Evolutionary conservation across 2,888 invertebrate genomes (phyloP), one percentile per base, ranked within the genome.

Genomic region (Netelia virgata): DNA sequence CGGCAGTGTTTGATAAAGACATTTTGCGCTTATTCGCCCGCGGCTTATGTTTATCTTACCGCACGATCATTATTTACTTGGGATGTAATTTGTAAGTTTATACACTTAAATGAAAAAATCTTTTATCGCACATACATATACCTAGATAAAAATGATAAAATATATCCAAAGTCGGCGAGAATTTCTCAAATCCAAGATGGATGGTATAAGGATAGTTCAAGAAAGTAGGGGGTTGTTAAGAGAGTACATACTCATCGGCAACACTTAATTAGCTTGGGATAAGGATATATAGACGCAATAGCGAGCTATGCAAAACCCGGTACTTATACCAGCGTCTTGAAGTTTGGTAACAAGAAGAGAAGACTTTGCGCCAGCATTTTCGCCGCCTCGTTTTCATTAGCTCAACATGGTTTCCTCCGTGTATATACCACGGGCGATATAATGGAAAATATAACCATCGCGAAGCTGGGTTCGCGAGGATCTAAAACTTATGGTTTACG

Each of bases 311-410:
- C 43, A 47, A 9, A 36, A 23, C 10, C 3, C 1, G 11, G 14
- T 50, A 75, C 80, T 76, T 72, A 76, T 47, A 69, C 47, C 73
- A 64, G 63, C 72, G 68, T 59, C 84, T 77, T 36, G 55, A n/a
- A 84, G 81, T 81, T 84, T 73, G 77, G 77, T 81, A 81, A 84
- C 84, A 81, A 84, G 81, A 84, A 81, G 68, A 61, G 81, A 81
- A 73, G 73, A 84, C 81, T 73, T 50, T 10, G 61, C 63, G 53
- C 53, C 70, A n/a, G 69, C 50, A 70, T 50, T 70, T 78, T 57
- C 47, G 20, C 55, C 77, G 43, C 73, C 81, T 75, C 81, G 73
- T 84, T 84, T 84, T 81, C 81, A 81, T 84, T 84, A 81, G 61
- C 50, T 68, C 76, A 73, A 73, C 81, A 80, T 66, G 70, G 57